These are phyloP conservation scores for Coptotermes formosanus DNA, from an alignment of 1,140 invertebrate genomes.

Conservation along the genomic window DNA sequence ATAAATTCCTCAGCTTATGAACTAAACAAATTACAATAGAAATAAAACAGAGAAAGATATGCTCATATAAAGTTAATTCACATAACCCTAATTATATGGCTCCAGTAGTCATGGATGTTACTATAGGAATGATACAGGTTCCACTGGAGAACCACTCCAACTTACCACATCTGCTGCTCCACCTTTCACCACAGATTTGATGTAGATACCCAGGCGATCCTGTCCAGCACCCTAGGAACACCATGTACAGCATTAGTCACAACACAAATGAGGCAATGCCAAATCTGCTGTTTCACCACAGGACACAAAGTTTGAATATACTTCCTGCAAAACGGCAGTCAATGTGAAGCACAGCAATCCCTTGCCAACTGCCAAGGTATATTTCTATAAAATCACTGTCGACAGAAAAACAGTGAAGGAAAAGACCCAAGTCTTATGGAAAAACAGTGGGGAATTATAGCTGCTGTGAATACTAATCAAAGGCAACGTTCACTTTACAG, in stretches of 20 bases:
- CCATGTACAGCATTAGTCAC: slow-evolving; percentile 20
- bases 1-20: no score
- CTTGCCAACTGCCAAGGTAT: no score
- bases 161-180: slow-evolving; percentile 89
- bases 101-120: neutral
- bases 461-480: no score
- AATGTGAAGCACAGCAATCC: no score
- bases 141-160: slow-evolving; percentile 36
- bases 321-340: neutral
- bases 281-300: slow-evolving; percentile 26
- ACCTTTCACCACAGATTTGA: slow-evolving; percentile 94
- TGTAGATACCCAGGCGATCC: slow-evolving; percentile 91
- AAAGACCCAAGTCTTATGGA: no score
- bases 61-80: no score
- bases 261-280: slow-evolving; percentile 33
- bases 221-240: slow-evolving; percentile 78
- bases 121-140: neutral
- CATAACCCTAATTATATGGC: neutral
- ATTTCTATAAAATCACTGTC: no score
- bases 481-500: no score
- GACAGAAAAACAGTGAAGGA: no score
- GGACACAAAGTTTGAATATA: slow-evolving; percentile 24
- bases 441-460: no score
- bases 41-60: no score
- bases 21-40: no score